These are phyloP conservation scores for Arrhamphus sclerolepis DNA, from an alignment of 2,797 vertebrate genomes.

Conservation along the genomic window DNA sequence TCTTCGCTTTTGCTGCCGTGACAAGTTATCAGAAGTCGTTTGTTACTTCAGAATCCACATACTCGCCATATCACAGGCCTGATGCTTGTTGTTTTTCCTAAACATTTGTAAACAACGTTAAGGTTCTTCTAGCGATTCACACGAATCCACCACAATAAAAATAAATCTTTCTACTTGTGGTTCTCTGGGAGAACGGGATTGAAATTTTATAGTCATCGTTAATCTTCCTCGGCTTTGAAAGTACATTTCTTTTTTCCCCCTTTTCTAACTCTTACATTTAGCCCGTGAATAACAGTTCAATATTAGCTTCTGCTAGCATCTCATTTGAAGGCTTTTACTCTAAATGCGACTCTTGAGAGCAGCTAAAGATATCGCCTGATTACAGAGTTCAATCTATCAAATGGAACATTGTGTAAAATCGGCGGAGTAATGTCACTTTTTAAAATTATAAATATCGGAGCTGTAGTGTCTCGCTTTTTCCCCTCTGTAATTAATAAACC, in stretches of 20 bases:
- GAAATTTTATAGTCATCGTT: conserved; percentile 22
- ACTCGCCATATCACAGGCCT: not conserved
- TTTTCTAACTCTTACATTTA: not conserved
- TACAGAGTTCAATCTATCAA: not conserved
- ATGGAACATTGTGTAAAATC: accelerated
- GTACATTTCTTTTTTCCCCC: not conserved
- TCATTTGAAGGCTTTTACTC: conserved; percentile 34
- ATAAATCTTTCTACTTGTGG: conserved; percentile 32
- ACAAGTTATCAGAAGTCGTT: conserved; percentile 16
- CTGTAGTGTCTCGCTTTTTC: not conserved
- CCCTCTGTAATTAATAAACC: not conserved
- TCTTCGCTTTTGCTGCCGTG: not conserved
- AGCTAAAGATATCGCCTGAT: conserved; percentile 4
- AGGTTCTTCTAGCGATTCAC: conserved; percentile 35
- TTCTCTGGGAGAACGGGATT: not conserved
- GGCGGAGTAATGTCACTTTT: too few species aligned
- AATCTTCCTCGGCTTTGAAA: not conserved
- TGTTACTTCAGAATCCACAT: conserved; percentile 12
- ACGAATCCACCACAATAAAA: conserved; percentile 19
- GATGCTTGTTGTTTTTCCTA: conserved; percentile 6
- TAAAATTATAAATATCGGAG: too few species aligned
- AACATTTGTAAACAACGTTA: conserved; percentile 66
- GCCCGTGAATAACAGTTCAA: not conserved
- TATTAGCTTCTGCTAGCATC: conserved; percentile 51
- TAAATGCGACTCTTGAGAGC: conserved; percentile 40